Evolutionary conservation across 2,113 vertebrate species (phyloP), one percentile per base, ranked within the genome.

Genomic region (Carlito syrichta): DNA sequence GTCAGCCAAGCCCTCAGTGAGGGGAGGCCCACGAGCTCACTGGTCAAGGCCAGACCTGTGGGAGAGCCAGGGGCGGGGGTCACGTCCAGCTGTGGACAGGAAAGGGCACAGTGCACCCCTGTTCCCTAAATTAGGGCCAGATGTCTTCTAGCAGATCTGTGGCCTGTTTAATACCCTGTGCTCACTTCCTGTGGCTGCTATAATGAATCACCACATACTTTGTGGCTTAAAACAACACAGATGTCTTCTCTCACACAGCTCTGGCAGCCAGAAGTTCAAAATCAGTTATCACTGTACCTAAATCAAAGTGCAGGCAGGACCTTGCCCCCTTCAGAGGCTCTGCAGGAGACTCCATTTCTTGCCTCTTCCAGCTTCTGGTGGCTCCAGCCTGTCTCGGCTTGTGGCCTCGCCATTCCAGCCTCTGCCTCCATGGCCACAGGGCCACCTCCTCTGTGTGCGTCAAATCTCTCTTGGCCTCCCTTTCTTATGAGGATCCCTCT

Each of bases 31-130:
- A 25, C 1, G 0, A 23, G 62, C 27, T 11, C 25, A 54, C 8
- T 3, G 35, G 27, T 45, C 25, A 32, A 45, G 1, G 56, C 32
- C 50, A 43, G 89, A 50, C 40, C n/a, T 14, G 52, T n/a, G 50
- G 25, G 50, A 16, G n/a, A 83, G 30, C 35, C 45, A 71, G 43
- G n/a, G 13, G 38, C 12, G 6, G 32, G 62, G 48, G 23, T 58
- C 40, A 48, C 27, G 6, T 8, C 19, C 50, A n/a, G 40, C 77
- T 58, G 58, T 50, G 56, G n/a, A 13, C 60, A 27, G 12, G 20
- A n/a, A 23, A 25, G n/a, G 6, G 40, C 22, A 8, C 6, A 0
- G 5, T 25, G 19, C 13, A 43, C 30, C 48, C 45, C 10, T 8
- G 3, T 22, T 20, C 25, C 12, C 5, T 32, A 5, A 35, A n/a